Base-by-base conservation (phyloP, 1,140 invertebrate genomes). In the Tetramorium parvispinum region DNA sequence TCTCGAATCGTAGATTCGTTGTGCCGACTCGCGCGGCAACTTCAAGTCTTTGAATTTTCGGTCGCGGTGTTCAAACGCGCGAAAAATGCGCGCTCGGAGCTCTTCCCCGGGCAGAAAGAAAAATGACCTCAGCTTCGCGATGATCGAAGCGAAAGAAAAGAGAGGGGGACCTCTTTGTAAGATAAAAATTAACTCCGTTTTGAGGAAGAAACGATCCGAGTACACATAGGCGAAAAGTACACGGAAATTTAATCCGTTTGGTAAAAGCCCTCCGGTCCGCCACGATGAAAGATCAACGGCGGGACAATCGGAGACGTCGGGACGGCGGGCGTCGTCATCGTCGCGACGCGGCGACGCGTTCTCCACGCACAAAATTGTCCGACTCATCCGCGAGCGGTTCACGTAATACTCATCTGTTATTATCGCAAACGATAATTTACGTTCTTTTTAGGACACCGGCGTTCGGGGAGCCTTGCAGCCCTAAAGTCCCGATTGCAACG, bases 321-420 rank as follows among this genome's bases (percentile, higher is more conserved):
- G 77, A 81, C 63, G 77, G 61, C 77, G 46, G 63, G 8, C 77
- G 77, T 79, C 76, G 43, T 63, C 71, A 55, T 40, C 57, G 57
- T 24, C 32, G 73, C 73, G 37, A 40, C 71, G 51, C 70, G 37
- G 57, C 40, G 57, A 61, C 37, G 59, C 53, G 8, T 65, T 53
- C 27, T 13, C 16, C 16, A 4, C 16, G 18, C 43, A 49, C 66
- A 37, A 68, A 37, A 68, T 43, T 13, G 11, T 37, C 40, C 16
- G 10, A 21, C 27, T 82, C 66, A 71, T 13, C 24, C 24, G 6
- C 13, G 27, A 1, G 24, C 27, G 11, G 8, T 61, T 75, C 71
- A 75, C 27, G 55, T 83, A 61, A 83, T 83, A 32, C 46, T 61
- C 79, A 61, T 49, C 65, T 40, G 65, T 37, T 75, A 83, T 83